Percentiles rank a stretch among this genome's conserved stretches.
Evolutionary conservation across 1,140 invertebrate genomes (phyloP).

Genomic region (Tenebrio molitor): DNA sequence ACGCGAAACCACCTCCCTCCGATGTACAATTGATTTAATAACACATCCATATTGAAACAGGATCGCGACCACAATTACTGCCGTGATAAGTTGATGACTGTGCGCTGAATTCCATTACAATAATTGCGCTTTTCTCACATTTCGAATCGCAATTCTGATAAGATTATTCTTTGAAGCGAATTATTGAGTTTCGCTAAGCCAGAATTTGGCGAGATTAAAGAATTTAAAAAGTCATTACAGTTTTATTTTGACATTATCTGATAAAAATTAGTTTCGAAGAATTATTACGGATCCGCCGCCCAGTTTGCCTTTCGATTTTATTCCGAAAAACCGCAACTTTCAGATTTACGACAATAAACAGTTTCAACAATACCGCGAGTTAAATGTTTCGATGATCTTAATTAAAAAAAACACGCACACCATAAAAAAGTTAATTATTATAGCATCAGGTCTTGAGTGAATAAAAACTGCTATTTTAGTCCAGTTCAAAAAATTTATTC

Average conservation of each 20-base stretch:
- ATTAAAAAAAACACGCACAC: too few species aligned
- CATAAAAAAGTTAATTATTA: too few species aligned
- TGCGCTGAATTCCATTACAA: neutral
- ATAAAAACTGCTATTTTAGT: too few species aligned
- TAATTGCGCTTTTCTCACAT: conserved; percentile 2
- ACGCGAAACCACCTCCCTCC: neutral
- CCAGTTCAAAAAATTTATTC: too few species aligned
- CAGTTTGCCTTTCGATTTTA: neutral
- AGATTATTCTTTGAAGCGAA: conserved; percentile 8
- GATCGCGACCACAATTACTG: neutral
- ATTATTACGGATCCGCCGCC: conserved; percentile 2
- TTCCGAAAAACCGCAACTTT: neutral
- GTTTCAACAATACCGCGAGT: too few species aligned
- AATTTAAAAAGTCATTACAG: conserved; percentile 28
- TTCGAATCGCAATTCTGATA: conserved; percentile 20
- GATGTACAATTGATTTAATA: conserved; percentile 17
- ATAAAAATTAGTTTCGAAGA: conserved; percentile 24
- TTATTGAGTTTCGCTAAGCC: conserved; percentile 6
- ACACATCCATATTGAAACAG: neutral
- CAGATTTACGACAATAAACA: too few species aligned
- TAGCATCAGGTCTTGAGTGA: too few species aligned
- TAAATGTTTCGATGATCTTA: too few species aligned
- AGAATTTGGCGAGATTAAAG: conserved; percentile 12
- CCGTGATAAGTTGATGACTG: too few species aligned
- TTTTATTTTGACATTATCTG: conserved; percentile 22